A percentile compares a stretch with the other conserved stretches of the same genome.
Conservation (phyloP, 2,113 vertebrate species). For the Lethenteron reissneri region DNA sequence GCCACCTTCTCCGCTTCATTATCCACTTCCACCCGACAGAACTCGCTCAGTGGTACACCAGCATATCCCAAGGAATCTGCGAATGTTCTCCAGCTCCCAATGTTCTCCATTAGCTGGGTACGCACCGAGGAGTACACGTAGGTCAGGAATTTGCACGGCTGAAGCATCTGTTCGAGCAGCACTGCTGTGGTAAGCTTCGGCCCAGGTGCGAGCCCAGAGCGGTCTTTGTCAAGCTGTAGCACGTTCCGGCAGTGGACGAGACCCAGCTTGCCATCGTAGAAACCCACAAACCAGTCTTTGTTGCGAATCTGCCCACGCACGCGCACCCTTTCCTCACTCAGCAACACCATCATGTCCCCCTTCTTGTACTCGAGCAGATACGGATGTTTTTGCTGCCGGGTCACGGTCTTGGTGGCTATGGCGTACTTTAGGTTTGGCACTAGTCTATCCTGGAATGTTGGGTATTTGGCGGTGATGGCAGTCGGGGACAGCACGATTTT, state of each 20-base stretch:
- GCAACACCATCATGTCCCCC: constrained; percentile 52
- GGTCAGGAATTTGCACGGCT: constrained; percentile 79
- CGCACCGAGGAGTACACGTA: constrained; percentile 86
- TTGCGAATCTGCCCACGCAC: constrained; percentile 80
- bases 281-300: constrained; percentile 90
- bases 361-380: constrained; percentile 87
- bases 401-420: constrained; percentile 69
- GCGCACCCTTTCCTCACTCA: constrained; percentile 73
- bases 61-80: constrained; percentile 60
- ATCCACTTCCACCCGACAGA: constrained; percentile 61
- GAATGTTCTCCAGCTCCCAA: constrained; percentile 65
- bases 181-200: constrained; percentile 51
- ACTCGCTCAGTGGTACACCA: constrained; percentile 45
- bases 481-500: constrained; percentile 69
- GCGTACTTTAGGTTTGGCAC: constrained; percentile 61
- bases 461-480: constrained; percentile 47
- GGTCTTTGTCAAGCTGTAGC: constrained; percentile 50
- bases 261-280: constrained; percentile 63
- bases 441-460: constrained; percentile 54
- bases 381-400: constrained; percentile 65
- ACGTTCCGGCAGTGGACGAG: constrained; percentile 76
- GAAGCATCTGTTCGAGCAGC: constrained; percentile 65
- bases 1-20: constrained; percentile 72
- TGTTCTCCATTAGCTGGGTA: constrained; percentile 79
- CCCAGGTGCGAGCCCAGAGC: constrained; percentile 39